Base-by-base conservation (phyloP, 2,113 vertebrate species). In the Sinocyclocheilus rhinocerous region DNA sequence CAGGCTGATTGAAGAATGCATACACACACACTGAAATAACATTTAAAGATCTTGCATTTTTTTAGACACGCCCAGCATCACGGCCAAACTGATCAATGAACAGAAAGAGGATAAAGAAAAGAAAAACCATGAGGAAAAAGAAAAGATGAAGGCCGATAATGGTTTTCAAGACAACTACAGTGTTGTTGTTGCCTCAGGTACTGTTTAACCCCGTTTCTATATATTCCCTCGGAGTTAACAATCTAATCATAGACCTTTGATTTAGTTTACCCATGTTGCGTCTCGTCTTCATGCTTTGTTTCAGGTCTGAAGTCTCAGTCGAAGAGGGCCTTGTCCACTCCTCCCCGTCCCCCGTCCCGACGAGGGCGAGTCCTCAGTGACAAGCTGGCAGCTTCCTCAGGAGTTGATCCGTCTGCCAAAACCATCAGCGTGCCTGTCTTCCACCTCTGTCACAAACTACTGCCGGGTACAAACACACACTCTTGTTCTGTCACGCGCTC, bases 71-170 rank as follows among this genome's bases (percentile, higher is more conserved):
- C 98, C 98, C 24, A 99, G 98, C 93, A 99, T 99, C 84, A 99
- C 98, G 84, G 98, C 98, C 90, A 99, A 99, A 91, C 93, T 99
- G 91, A 99, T 99, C 91, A 99, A 95, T 86, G 98, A 99, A 90
- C 98, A 99, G 91, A 99, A 99, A 88, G 98, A 99, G 92, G 98
- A 99, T 92, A 99, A 99, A 91, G 98, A 99, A 93, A 99, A 99
- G 94, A 99, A 98, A 94, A 99, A 99, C 90, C 98, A 99, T 33
- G 98, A 99, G 93, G 97, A 99, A 90, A 99, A 99, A 91, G 98
- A 99, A 93, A 99, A 99, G 93, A 97, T 98, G 93, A 99, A 99
- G 91, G 95, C 97, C 12, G 98, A 99, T 93, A 98, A 96, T 82
- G 97, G 98, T 86, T 99, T 99, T 94, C 98, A 99, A 93, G 98